Conservation (phyloP, 2,797 vertebrate genomes). For the Amblyopsis hoosieri region DNA sequence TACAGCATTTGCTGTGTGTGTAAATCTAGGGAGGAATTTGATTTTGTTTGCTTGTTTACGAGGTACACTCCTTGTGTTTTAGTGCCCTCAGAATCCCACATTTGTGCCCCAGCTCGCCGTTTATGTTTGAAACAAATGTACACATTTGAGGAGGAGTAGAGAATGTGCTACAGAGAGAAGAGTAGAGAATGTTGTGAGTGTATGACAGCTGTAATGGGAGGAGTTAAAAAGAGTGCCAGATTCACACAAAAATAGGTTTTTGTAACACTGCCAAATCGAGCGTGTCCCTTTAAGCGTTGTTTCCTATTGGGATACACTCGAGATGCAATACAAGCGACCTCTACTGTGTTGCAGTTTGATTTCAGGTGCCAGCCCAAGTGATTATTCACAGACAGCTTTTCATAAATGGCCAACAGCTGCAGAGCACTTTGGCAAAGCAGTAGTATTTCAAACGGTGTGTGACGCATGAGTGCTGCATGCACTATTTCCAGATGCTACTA, state of each 20-base stretch:
- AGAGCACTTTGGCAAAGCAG: conserved; percentile 30
- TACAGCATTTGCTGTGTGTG: neutral
- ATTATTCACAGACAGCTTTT: conserved; percentile 52
- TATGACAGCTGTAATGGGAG: no score
- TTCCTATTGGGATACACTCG: neutral
- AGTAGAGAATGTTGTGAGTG: no score
- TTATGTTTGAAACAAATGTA: no score
- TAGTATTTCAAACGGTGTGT: conserved; percentile 51
- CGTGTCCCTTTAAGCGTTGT: neutral
- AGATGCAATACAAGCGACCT: conserved; percentile 16
- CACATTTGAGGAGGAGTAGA: no score
- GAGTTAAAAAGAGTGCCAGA: no score
- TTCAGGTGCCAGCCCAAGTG: conserved; percentile 24
- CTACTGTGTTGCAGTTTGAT: conserved; percentile 23
- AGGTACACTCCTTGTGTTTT: no score
- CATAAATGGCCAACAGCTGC: conserved; percentile 54
- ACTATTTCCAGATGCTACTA: conserved; percentile 20
- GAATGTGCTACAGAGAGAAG: no score
- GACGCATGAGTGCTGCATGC: conserved; percentile 31
- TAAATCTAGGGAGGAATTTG: neutral
- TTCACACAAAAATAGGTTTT: conserved; percentile 3
- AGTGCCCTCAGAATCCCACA: no score
- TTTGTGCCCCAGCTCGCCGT: no score
- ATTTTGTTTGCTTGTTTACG: no score
- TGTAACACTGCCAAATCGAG: no score